Conservation (phyloP, 2,113 vertebrate genomes). For the Pavo muticus region DNA sequence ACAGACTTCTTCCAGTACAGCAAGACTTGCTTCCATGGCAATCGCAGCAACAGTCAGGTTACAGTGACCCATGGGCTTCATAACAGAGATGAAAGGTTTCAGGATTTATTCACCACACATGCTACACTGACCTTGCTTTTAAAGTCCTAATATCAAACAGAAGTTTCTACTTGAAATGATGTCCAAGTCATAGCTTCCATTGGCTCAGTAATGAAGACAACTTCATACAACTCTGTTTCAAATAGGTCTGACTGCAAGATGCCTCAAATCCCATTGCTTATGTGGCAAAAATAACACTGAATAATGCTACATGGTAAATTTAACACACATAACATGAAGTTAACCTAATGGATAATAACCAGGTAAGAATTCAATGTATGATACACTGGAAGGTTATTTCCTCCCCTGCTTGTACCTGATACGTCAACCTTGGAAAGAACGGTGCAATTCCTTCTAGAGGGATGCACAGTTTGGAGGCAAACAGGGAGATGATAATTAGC, state of each 20-base stretch:
- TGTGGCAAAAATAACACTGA: background rate
- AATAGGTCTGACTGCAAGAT: background rate
- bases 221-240: background rate
- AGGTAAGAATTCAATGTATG: background rate
- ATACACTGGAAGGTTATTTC: background rate
- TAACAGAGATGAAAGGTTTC: background rate
- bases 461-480: background rate
- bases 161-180: background rate
- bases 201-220: background rate
- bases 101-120: background rate
- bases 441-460: background rate
- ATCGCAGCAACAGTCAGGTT: background rate
- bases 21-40: background rate
- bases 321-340: background rate
- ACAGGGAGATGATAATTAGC: background rate
- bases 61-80: background rate
- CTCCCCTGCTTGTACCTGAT: background rate
- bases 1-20: background rate
- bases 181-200: background rate
- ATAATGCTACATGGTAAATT: background rate
- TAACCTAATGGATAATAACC: background rate
- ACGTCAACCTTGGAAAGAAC: background rate
- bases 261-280: background rate
- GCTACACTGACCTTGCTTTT: background rate
- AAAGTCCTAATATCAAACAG: background rate